These are phyloP conservation scores for Vireo altiloquus DNA, from an alignment of 2,113 vertebrate genomes.

Conservation along the genomic window DNA sequence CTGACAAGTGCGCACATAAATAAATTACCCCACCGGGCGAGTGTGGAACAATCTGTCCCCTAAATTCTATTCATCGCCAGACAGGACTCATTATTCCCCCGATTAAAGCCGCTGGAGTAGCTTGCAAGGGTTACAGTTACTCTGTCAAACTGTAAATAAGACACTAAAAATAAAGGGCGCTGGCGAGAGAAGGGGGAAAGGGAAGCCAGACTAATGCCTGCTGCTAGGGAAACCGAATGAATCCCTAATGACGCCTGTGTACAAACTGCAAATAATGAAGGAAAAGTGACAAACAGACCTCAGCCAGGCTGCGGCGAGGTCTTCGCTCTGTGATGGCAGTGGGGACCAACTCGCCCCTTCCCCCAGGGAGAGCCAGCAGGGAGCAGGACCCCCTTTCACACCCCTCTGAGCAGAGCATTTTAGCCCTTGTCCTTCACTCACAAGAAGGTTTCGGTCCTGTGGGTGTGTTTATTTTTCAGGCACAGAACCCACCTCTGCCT, in stretches of 20 bases:
- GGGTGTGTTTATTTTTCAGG: fast-evolving
- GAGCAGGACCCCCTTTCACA: neutral
- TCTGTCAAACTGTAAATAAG: conserved; percentile 76
- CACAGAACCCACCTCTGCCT: fast-evolving
- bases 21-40: conserved; percentile 71
- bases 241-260: conserved; percentile 67
- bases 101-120: conserved; percentile 69
- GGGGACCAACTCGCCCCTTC: neutral
- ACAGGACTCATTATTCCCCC: conserved; percentile 68
- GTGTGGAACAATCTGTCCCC: conserved; percentile 71
- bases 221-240: conserved; percentile 64
- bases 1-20: conserved; percentile 72
- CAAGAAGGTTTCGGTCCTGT: neutral
- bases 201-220: conserved; percentile 65
- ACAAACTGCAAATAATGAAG: conserved; percentile 62
- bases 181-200: conserved; percentile 37
- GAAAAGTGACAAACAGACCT: conserved; percentile 49
- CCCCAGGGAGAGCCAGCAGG: neutral
- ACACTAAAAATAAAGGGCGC: conserved; percentile 62
- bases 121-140: conserved; percentile 71
- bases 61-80: conserved; percentile 69
- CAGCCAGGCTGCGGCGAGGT: neutral
- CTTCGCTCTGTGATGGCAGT: fast-evolving
- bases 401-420: fast-evolving
- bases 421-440: fast-evolving